Evolutionary conservation across 2,113 vertebrate species (phyloP), one percentile per base, ranked within the genome.

Genomic region (Aphyosemion australe): DNA sequence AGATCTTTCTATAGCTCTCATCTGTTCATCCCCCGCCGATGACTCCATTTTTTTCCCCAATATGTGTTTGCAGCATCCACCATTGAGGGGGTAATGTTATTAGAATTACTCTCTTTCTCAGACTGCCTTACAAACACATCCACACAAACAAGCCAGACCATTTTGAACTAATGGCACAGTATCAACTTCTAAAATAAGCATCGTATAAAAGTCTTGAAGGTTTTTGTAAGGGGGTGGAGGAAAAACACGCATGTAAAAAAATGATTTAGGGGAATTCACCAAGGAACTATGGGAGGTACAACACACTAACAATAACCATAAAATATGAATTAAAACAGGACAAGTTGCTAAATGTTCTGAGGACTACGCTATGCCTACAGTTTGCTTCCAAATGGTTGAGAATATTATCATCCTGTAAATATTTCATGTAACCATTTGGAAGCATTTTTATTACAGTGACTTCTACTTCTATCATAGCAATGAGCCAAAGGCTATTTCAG

Each of bases 1-100:
- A 65, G 62, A 80, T 71, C 74, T 69, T 76, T 80, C 57, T 80
- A 72, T 69, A 80, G 66, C 69, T 6, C 45, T 58, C 58, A 11
- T 54, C 56, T 21, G 12, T 62, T 66, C 43, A 3, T 67, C 71
- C 41, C 32, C 64, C 13, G 32, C 74, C 43, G 46, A 53, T 49
- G 32, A 42, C 55, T 31, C 39, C 11, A 26, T 43, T n/a, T 49
- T 55, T 52, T 39, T 47, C 16, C 34, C 12, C 50, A n/a, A 11
- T 59, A 48, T 62, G 57, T 58, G 60, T 39, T 80, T 58, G 32
- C 20, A 72, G 18, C 39, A 39, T 72, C n/a, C 42, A 31, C 63
- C 61, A 47, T 49, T 47, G 31, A 48, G 59, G 31, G 34, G 63
- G 37, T 43, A 48, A 57, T 46, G 41, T 54, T 63, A 50, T 54